Evolutionary conservation across 1,140 invertebrate genomes (phyloP).

Genomic region (Drosophila dunni): DNA sequence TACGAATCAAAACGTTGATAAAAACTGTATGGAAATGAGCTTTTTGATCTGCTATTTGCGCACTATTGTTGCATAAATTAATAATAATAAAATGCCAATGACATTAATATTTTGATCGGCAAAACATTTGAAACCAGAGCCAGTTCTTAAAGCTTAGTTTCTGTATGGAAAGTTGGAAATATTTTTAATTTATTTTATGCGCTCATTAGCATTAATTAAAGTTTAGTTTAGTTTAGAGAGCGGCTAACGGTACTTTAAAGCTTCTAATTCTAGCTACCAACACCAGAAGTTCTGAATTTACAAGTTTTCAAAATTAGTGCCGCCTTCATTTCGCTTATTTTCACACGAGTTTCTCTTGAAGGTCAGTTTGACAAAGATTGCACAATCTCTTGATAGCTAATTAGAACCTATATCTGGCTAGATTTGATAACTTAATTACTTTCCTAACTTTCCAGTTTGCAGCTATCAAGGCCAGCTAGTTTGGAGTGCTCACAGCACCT

Average conservation of each 20-base stretch:
- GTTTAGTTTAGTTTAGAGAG: background rate
- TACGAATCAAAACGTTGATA: conserved; percentile 18
- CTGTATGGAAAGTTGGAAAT: conserved; percentile 7
- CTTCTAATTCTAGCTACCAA: background rate
- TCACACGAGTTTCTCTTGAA: background rate
- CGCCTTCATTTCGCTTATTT: background rate
- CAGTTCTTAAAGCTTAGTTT: conserved; percentile 1
- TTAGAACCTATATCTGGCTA: background rate
- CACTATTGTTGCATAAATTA: conserved; percentile 57
- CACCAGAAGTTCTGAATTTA: too few relatives aligned
- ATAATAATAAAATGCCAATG: conserved; percentile 56
- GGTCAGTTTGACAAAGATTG: background rate
- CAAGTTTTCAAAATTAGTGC: too few relatives aligned
- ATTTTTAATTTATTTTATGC: background rate
- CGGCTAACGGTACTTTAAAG: conserved; percentile 3
- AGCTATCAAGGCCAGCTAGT: background rate
- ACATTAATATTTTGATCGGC: conserved; percentile 40
- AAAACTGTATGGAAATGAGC: conserved; percentile 51
- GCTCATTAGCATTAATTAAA: conserved; percentile 21
- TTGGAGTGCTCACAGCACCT: background rate
- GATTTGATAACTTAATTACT: background rate
- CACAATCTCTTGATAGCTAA: background rate
- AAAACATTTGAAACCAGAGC: conserved; percentile 8
- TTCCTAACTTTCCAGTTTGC: conserved; percentile 8
- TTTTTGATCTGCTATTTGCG: conserved; percentile 28